Percentiles rank a stretch among this genome's conserved stretches.
These are phyloP conservation scores for Fragum fragum DNA, from an alignment of 2,888 invertebrate species.

Conservation along the genomic window DNA sequence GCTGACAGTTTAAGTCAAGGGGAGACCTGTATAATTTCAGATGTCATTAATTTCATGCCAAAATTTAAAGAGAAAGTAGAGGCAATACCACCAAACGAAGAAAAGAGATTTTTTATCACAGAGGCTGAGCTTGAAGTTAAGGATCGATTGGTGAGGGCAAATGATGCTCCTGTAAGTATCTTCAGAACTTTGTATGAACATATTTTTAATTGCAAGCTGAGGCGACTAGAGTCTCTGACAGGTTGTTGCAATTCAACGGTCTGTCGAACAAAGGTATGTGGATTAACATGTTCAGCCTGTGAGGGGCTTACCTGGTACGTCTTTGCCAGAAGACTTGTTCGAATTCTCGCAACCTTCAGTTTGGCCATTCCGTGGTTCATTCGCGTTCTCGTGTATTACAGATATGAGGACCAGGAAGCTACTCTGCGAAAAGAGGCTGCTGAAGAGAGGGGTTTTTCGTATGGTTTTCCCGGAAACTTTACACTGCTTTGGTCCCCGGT, in stretches of 20 bases:
- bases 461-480: background rate
- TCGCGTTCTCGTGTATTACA: background rate
- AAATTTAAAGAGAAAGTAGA: conserved; percentile 4
- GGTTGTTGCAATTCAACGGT: background rate
- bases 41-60: background rate
- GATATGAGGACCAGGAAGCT: background rate
- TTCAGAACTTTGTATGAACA: background rate
- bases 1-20: background rate
- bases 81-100: background rate
- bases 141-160: background rate
- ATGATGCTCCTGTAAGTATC: background rate
- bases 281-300: background rate
- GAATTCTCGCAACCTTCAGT: background rate
- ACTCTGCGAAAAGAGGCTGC: background rate
- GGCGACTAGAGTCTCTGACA: background rate
- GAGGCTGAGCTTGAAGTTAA: background rate
- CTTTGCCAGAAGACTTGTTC: background rate
- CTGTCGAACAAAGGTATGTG: background rate
- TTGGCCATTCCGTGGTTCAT: background rate
- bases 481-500: background rate
- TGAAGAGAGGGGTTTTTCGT: background rate
- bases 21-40: background rate
- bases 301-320: background rate
- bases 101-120: background rate
- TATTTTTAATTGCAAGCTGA: background rate